Conservation (phyloP, 2,888 invertebrate species). For the Odontothrips loti region DNA sequence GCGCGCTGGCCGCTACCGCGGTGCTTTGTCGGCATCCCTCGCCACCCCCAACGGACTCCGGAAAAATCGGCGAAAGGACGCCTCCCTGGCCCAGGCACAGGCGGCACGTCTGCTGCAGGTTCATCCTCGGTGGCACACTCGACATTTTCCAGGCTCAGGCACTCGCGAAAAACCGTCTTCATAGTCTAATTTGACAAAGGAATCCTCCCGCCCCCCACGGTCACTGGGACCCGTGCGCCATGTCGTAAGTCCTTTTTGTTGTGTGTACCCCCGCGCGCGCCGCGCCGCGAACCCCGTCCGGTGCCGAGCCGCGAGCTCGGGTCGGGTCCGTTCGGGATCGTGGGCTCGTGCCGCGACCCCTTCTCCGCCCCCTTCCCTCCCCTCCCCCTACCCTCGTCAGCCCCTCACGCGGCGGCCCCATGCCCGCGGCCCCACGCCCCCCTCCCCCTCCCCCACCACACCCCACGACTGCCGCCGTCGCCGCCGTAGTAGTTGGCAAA, state of each 20-base stretch:
- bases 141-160: not conserved
- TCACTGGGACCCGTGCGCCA: not conserved
- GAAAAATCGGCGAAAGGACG: conserved; percentile 59
- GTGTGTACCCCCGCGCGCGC: not conserved
- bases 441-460: not conserved
- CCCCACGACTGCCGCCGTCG: not conserved
- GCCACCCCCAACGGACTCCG: conserved; percentile 27
- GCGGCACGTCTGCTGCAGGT: conserved; percentile 53
- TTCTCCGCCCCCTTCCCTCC: too few species aligned
- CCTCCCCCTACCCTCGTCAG: not conserved
- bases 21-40: not conserved
- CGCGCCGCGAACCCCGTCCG: not conserved
- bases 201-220: conserved; percentile 17
- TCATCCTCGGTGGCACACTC: not conserved
- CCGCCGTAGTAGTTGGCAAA: too few species aligned
- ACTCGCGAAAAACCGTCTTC: not conserved
- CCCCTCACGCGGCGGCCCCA: not conserved
- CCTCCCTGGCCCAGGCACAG: conserved; percentile 61
- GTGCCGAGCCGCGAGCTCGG: too few species aligned
- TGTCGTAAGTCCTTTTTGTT: not conserved
- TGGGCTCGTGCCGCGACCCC: too few species aligned
- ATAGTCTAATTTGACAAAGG: not conserved
- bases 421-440: not conserved
- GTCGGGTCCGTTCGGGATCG: too few species aligned
- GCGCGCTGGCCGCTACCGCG: not conserved